phyloP scores from a whole-genome alignment of 2,797 vertebrate species.

The Chaunax sp. region DNA sequence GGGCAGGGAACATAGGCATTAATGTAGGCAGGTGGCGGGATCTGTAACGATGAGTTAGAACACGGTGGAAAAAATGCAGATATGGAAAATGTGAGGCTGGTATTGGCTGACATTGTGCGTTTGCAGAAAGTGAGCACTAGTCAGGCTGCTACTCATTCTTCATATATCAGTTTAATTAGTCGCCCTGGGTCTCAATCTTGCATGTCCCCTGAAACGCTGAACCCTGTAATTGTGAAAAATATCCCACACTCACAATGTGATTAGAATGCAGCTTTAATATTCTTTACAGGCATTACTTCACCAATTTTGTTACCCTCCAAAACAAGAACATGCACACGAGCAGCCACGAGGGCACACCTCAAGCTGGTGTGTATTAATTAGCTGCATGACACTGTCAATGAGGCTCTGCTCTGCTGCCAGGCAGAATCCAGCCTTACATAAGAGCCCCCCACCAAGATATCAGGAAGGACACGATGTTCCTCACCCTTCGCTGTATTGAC shows the following conservation, averaged over 20 bases:
- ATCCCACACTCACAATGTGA: background rate
- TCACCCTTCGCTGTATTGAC: conserved; percentile 30
- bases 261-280: conserved; percentile 16
- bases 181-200: background rate
- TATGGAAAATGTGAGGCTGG: background rate
- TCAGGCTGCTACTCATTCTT: background rate
- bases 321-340: conserved; percentile 17
- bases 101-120: background rate
- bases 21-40: background rate
- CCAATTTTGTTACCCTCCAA: no score
- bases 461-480: conserved; percentile 71
- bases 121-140: background rate
- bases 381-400: conserved; percentile 54
- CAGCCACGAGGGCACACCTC: conserved; percentile 41
- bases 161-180: conserved; percentile 7
- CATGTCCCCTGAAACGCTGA: no score
- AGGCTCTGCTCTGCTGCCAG: conserved; percentile 64
- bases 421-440: conserved; percentile 69
- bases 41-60: background rate
- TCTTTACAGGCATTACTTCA: conserved; percentile 14
- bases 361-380: conserved; percentile 66
- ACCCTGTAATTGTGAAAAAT: background rate
- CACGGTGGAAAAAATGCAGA: no score
- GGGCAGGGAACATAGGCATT: background rate
- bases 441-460: conserved; percentile 61